Conservation (phyloP, 23 tunicate genomes). For the Oikopleura dioica region DNA sequence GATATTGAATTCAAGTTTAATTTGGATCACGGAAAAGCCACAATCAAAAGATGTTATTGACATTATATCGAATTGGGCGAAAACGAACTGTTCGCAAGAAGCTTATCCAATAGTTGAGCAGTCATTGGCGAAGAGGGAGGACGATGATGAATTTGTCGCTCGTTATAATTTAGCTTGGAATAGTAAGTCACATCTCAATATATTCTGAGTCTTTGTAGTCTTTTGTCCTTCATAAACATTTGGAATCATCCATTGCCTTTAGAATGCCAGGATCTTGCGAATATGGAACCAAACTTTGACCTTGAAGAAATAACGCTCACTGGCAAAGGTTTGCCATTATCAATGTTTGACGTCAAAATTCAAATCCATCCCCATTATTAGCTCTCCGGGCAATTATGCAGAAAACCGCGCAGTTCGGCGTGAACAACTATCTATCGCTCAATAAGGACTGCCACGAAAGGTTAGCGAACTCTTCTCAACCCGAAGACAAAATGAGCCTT, state of each 20-base stretch:
- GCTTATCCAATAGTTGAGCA: neutral
- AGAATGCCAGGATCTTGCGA: neutral
- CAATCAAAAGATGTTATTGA: neutral
- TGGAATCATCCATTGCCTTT: neutral
- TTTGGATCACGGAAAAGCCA: too few relatives aligned
- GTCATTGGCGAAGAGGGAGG: neutral
- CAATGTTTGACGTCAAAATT: too few relatives aligned
- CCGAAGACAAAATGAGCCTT: neutral
- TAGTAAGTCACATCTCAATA: neutral
- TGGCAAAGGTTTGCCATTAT: too few relatives aligned
- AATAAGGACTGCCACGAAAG: constrained; percentile 4
- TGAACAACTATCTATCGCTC: neutral
- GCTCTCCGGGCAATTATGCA: constrained; percentile 4
- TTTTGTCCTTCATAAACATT: neutral
- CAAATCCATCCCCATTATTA: too few relatives aligned
- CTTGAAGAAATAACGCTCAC: constrained; percentile 5
- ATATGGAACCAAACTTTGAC: constrained; percentile 7
- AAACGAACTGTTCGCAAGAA: neutral
- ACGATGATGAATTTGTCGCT: neutral
- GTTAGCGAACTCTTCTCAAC: neutral
- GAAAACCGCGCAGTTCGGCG: constrained; percentile 8
- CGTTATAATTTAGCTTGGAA: neutral
- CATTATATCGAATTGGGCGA: neutral
- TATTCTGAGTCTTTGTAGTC: too few relatives aligned
- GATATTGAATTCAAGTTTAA: too few relatives aligned